phyloP scores from a whole-genome alignment of 2,797 vertebrate species.

The Odontamblyopus lacepedii region DNA sequence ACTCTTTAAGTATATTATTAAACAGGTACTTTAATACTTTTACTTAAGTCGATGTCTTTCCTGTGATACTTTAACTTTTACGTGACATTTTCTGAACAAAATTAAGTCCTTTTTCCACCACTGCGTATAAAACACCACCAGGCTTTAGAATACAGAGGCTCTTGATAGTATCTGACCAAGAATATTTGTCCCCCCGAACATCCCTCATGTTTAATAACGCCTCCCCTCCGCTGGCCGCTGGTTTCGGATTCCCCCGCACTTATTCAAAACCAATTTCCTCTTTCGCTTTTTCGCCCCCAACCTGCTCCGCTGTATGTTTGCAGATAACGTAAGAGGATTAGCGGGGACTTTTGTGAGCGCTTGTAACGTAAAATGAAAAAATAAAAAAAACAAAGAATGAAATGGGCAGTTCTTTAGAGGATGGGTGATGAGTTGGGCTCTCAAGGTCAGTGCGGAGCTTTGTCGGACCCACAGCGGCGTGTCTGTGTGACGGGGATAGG shows the following conservation, averaged over 20 bases:
- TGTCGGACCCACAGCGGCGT: constrained; percentile 26
- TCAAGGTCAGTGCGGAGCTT: constrained; percentile 44
- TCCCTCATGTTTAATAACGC: constrained; percentile 60
- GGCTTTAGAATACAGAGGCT: no score
- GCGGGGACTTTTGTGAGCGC: constrained; percentile 7
- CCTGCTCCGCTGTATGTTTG: constrained; percentile 3
- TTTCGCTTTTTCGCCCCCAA: constrained; percentile 15
- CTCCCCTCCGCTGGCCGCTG: constrained; percentile 22
- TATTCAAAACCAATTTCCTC: constrained; percentile 7
- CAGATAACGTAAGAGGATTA: constrained; percentile 24
- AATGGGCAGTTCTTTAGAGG: constrained; percentile 4
- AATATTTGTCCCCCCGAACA: constrained; percentile 73
- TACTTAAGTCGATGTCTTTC: no score
- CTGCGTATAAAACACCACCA: no score
- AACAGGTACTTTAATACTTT: no score
- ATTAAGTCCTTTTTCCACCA: no score
- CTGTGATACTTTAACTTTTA: no score
- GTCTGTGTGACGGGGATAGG: constrained; percentile 42
- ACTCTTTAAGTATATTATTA: no score
- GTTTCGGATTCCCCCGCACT: constrained; percentile 48
- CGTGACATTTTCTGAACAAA: no score
- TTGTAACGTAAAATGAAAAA: constrained; percentile 1
- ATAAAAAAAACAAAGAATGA: not conserved
- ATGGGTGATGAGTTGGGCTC: constrained; percentile 27
- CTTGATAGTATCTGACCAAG: constrained; percentile 83